Base-by-base conservation (phyloP, 2,888 invertebrate genomes). In the Xanthorhoe designata region DNA sequence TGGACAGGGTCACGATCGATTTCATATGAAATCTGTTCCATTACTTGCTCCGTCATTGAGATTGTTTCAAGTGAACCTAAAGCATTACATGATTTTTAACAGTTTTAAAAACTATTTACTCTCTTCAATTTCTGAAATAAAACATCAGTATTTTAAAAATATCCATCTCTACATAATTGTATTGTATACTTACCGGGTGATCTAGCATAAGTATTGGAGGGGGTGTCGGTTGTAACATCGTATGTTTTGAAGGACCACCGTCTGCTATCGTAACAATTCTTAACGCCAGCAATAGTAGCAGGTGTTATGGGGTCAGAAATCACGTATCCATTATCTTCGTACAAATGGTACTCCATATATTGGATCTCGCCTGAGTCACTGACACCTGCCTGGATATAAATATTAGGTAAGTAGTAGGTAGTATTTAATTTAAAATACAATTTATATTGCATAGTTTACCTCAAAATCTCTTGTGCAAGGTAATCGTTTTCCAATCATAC, bases 321-420 rank as follows among this genome's bases (percentile, higher is more conserved):
- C 0, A 84, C 76, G 54, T 87, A 92, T 0, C 96, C 96, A 55
- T 91, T 87, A 76, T 96, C 95, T 61, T 93, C 86, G 64, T 94
- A 95, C 24, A 95, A 76, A 10, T 87, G 87, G 51, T 89, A 91
- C 61, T 95, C 94, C 32, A 98, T 74, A 63, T 95, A 95, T 58
- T 96, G 95, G 57, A 97, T 96, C 60, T 94, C 94, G 0, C 97
- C 97, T 0, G 94, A 85, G 38, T 94, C 87, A 75, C 95, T 92
- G 0, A 95, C 94, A 4, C 94, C 96, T 9, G 92, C 81, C 90
- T 91, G n/a, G 9, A 52, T 10, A 0, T 15, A 2, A 47, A 17
- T 17, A 24, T 3, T 3, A 24, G 4, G 24, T 1, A 4, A 24
- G n/a, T n/a, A n/a, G n/a, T n/a, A n/a, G n/a, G n/a, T n/a, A n/a